phyloP scores from a whole-genome alignment of 2,888 invertebrate genomes.

The Molanna angustata region DNA sequence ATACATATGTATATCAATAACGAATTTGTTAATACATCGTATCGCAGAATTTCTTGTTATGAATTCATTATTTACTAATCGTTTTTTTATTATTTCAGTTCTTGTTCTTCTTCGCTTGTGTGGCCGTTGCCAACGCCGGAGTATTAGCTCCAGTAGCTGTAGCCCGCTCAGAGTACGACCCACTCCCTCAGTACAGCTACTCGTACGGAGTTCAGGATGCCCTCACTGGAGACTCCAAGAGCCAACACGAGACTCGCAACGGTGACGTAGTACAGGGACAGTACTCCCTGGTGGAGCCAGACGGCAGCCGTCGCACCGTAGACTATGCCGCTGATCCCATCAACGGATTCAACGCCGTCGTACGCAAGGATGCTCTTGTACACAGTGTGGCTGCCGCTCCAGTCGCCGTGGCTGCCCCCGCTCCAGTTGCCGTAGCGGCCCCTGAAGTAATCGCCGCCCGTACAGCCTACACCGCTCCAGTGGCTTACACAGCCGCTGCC shows the following conservation, averaged over 20 bases:
- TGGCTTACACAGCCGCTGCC: constrained; percentile 11
- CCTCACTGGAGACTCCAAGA: constrained; percentile 56
- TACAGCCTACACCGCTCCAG: constrained; percentile 30
- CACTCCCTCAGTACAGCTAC: constrained; percentile 43
- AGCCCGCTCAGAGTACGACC: constrained; percentile 39
- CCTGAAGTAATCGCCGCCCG: constrained; percentile 27
- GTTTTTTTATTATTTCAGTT: constrained; percentile 39
- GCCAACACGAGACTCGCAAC: constrained; percentile 51
- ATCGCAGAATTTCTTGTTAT: background rate
- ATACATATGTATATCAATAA: background rate
- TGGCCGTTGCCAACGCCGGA: constrained; percentile 43
- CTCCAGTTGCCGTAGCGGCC: constrained; percentile 7
- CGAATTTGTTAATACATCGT: background rate
- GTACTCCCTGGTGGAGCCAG: constrained; percentile 54
- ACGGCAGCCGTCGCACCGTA: constrained; percentile 54
- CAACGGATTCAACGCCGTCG: constrained; percentile 42
- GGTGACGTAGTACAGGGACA: constrained; percentile 53
- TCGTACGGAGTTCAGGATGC: constrained; percentile 55
- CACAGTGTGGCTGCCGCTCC: constrained; percentile 27
- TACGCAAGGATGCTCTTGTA: constrained; percentile 38
- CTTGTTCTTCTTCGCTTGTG: constrained; percentile 44
- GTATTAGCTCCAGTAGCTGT: constrained; percentile 38
- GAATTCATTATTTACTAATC: background rate
- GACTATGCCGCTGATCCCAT: constrained; percentile 54
- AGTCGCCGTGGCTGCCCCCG: constrained; percentile 25